Conservation (phyloP, 2,797 vertebrate genomes). For the Chloroceryle inda region DNA sequence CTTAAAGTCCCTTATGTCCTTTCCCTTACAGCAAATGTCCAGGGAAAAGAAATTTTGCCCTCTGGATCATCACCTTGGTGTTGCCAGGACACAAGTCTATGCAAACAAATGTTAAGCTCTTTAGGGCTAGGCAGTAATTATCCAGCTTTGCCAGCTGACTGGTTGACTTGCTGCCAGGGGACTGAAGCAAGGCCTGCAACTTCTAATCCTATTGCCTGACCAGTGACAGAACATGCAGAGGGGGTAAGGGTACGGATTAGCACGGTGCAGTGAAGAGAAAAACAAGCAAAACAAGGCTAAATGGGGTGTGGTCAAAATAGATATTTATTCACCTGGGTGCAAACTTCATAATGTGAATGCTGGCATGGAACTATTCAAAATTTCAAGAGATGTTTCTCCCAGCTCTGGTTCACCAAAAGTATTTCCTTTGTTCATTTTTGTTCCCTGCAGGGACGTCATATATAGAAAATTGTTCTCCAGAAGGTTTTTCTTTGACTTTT, state of each 20-base stretch:
- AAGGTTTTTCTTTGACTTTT: background rate
- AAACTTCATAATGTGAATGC: background rate
- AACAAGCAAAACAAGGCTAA: background rate
- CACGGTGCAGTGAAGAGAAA: background rate
- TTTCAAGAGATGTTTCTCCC: background rate
- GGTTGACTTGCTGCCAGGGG: conserved; percentile 63
- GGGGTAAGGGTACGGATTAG: background rate
- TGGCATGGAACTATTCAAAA: background rate
- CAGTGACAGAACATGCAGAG: background rate
- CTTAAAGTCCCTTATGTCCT: background rate
- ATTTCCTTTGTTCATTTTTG: background rate
- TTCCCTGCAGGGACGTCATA: background rate
- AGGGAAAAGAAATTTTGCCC: background rate
- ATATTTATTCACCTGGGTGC: background rate
- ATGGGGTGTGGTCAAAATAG: background rate
- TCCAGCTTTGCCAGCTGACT: conserved; percentile 64
- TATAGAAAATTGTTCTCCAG: background rate
- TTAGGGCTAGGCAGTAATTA: conserved; percentile 54
- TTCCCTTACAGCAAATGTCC: background rate
- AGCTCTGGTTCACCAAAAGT: background rate
- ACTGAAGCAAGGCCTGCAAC: background rate
- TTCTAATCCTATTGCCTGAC: background rate
- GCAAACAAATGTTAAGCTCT: conserved; percentile 50
- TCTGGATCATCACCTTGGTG: conserved; percentile 11
- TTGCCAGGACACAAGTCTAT: conserved; percentile 40